A percentile compares a stretch with the other conserved stretches of the same genome.
Conservation (phyloP, 2,888 invertebrate genomes). For the Melinopterus prodromus region DNA sequence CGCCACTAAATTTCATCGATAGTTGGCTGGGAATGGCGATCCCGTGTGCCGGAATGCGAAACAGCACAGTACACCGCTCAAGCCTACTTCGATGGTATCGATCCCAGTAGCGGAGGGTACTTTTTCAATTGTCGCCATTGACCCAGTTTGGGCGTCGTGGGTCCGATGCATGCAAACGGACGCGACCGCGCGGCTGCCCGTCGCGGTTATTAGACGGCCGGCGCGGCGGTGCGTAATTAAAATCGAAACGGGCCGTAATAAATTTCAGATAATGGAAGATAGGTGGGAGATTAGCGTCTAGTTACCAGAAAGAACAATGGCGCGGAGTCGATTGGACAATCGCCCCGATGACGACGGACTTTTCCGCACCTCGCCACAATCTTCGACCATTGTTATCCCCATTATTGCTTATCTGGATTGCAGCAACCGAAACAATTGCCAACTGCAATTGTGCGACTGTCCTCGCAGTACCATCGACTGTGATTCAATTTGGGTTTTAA, state of each 20-base stretch:
- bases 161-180: not conserved
- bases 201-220: not conserved
- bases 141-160: not conserved
- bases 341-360: not conserved
- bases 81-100: conserved; percentile 24
- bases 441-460: not conserved
- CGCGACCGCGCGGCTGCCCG: not conserved
- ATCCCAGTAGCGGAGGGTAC: not conserved
- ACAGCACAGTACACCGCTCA: not conserved
- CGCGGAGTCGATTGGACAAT: not conserved
- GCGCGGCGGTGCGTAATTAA: not conserved
- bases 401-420: conserved; percentile 4
- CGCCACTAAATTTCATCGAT: conserved; percentile 23
- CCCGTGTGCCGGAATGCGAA: conserved; percentile 16
- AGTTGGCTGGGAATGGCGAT: conserved; percentile 5
- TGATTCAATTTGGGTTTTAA: not conserved
- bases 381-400: conserved; percentile 4
- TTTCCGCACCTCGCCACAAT: conserved; percentile 4
- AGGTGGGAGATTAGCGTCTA: conserved; percentile 4
- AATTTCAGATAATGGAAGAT: conserved; percentile 20
- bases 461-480: not conserved
- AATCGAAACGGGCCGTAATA: conserved; percentile 11
- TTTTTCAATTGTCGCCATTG: not conserved
- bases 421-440: not conserved
- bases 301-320: not conserved